Evolutionary conservation across 2,113 vertebrate genomes (phyloP).

Genomic region (Lutjanus erythropterus): DNA sequence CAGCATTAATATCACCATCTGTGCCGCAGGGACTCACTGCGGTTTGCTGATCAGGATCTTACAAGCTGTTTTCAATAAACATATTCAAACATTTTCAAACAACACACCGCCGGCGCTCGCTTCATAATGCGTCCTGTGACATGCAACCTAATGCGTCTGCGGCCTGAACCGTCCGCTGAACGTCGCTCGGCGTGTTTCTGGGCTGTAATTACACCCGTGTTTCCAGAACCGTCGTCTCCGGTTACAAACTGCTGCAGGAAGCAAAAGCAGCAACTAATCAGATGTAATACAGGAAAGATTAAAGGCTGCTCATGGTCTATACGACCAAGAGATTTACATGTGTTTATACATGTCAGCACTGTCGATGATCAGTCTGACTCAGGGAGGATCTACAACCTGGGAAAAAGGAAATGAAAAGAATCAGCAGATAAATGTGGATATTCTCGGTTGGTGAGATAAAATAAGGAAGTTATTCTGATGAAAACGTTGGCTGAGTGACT

Average conservation of each 20-base stretch:
- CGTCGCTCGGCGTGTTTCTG: neutral
- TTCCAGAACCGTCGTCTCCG: conserved; percentile 5
- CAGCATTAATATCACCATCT: conserved; percentile 56
- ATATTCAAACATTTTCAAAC: conserved; percentile 56
- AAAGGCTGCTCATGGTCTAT: conserved; percentile 8
- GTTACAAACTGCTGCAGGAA: conserved; percentile 58
- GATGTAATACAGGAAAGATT: conserved; percentile 53
- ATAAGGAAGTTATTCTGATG: too few relatives aligned
- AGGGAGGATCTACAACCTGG: neutral
- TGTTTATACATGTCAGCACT: conserved; percentile 28
- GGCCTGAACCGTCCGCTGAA: neutral
- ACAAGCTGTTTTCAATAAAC: conserved; percentile 69
- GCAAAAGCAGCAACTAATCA: conserved; percentile 49
- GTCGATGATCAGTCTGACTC: neutral
- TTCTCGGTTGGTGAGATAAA: too few relatives aligned
- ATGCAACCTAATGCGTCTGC: conserved; percentile 11
- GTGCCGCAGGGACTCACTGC: conserved; percentile 58
- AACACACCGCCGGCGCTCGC: neutral
- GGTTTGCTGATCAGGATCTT: conserved; percentile 51
- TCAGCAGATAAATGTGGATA: neutral
- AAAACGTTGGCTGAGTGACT: too few relatives aligned
- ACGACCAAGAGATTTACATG: neutral
- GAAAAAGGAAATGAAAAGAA: neutral
- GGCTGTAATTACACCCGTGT: conserved; percentile 41
- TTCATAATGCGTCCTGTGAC: conserved; percentile 4